Evolutionary conservation across 2,113 vertebrate genomes (phyloP).

Genomic region (Puma concolor): DNA sequence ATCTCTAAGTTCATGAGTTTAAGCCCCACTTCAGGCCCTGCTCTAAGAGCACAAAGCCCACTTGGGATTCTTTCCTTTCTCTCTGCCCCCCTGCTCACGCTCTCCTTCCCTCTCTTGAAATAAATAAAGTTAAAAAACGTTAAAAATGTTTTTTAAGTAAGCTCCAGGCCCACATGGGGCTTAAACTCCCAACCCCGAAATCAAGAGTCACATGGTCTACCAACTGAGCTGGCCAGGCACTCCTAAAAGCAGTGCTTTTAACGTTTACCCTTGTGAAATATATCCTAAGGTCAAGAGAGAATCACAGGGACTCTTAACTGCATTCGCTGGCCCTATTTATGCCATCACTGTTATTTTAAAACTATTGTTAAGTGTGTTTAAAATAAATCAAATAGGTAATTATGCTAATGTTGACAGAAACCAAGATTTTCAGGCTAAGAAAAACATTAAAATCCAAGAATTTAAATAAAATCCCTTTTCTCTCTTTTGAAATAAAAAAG

Average conservation of each 20-base stretch:
- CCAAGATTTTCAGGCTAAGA: neutral
- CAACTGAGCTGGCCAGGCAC: neutral
- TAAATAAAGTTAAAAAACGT: too few species aligned
- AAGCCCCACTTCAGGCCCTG: too few species aligned
- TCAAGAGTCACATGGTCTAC: too few species aligned
- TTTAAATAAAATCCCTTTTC: neutral
- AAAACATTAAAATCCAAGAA: neutral
- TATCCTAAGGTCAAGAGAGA: neutral
- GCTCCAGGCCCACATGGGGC: neutral
- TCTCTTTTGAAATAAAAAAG: neutral
- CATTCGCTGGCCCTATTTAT: neutral
- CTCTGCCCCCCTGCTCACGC: too few species aligned
- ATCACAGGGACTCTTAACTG: neutral
- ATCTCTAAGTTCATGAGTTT: too few species aligned
- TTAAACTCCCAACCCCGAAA: neutral
- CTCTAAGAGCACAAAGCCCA: too few species aligned
- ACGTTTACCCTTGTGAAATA: neutral
- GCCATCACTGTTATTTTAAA: neutral
- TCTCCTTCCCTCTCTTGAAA: too few species aligned
- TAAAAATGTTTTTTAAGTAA: neutral
- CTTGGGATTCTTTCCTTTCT: neutral
- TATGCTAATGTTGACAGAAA: neutral
- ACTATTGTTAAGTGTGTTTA: neutral
- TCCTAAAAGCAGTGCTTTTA: neutral
- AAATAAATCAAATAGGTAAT: constrained; percentile 20